Conservation (phyloP, 2,888 invertebrate genomes). For the Tachina grossa region DNA sequence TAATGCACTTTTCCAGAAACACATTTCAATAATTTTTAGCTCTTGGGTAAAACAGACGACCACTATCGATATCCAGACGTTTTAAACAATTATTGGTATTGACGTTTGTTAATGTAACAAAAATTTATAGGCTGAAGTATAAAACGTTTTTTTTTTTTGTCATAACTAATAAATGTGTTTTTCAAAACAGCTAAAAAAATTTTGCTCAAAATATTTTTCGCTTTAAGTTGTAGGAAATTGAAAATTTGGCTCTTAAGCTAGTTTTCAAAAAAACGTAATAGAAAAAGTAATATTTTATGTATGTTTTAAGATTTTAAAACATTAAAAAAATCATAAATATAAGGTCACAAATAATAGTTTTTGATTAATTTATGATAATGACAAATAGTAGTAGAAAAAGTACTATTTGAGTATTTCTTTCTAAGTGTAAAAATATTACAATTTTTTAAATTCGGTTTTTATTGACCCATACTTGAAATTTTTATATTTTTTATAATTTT, state of each 20-base stretch:
- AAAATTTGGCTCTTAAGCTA: neutral
- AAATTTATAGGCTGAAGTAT: neutral
- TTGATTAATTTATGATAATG: too few relatives aligned
- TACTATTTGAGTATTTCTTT: neutral
- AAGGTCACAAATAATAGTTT: too few relatives aligned
- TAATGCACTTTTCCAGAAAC: neutral
- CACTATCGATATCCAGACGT: neutral
- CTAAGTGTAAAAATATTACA: too few relatives aligned
- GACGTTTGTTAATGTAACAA: conserved; percentile 11
- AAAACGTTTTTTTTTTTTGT: neutral
- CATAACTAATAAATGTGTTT: neutral
- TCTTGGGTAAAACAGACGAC: neutral
- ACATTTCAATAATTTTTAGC: neutral
- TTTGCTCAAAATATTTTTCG: neutral
- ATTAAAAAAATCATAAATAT: too few relatives aligned
- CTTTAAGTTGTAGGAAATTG: too few relatives aligned
- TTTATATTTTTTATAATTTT: too few relatives aligned
- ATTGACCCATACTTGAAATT: too few relatives aligned
- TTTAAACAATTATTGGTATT: conserved; percentile 34
- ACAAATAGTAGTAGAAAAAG: conserved; percentile 6
- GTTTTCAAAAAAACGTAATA: neutral
- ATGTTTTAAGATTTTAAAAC: too few relatives aligned
- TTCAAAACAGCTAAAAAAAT: neutral
- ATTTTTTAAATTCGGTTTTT: too few relatives aligned
- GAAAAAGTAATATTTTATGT: neutral